These are phyloP conservation scores for Tyto alba DNA, from an alignment of 2,113 vertebrate species.

Conservation along the genomic window DNA sequence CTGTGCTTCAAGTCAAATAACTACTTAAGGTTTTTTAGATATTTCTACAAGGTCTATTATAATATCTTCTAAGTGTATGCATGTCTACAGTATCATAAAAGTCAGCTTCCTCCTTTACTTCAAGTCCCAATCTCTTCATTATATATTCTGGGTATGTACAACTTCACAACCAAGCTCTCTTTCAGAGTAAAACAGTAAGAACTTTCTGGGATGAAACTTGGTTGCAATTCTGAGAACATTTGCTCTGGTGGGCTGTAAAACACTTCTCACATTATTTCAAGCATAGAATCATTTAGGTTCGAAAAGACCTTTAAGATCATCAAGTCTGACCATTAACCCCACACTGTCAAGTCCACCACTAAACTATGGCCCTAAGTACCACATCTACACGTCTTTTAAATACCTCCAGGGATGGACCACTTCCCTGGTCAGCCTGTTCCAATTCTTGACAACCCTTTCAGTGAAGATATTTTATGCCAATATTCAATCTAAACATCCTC, in stretches of 20 bases:
- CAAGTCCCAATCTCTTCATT: not conserved
- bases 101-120: not conserved
- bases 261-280: not conserved
- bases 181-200: not conserved
- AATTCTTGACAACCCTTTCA: too few relatives aligned
- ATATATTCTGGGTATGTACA: not conserved
- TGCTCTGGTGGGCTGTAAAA: not conserved
- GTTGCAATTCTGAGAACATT: not conserved
- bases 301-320: too few relatives aligned
- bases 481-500: too few relatives aligned
- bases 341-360: too few relatives aligned
- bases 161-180: not conserved
- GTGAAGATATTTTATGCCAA: too few relatives aligned
- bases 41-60: not conserved
- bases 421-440: too few relatives aligned
- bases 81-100: not conserved
- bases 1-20: not conserved
- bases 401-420: too few relatives aligned
- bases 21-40: not conserved
- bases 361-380: too few relatives aligned
- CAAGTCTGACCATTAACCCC: too few relatives aligned
- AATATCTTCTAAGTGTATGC: not conserved
- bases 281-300: too few relatives aligned
- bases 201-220: not conserved
- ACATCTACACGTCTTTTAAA: too few relatives aligned